phyloP scores from a whole-genome alignment of 2,113 vertebrate genomes.

The Cinclus cinclus region DNA sequence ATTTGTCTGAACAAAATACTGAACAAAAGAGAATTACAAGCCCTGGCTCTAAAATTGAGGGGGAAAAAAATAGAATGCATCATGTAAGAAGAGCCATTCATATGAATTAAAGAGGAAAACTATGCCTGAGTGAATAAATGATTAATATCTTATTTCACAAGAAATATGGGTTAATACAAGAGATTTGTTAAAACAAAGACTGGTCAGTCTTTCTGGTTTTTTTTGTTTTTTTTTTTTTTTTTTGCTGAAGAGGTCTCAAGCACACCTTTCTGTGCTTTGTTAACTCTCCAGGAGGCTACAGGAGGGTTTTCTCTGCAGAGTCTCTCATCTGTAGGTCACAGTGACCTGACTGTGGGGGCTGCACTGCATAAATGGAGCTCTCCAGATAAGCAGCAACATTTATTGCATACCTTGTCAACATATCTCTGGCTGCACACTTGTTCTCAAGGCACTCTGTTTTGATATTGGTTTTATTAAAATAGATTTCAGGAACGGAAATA shows the following conservation, averaged over 20 bases:
- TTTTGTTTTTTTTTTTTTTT: neutral
- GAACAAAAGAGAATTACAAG: neutral
- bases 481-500: conserved; percentile 14
- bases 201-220: neutral
- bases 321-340: neutral
- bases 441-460: conserved; percentile 36
- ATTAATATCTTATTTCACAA: neutral
- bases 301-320: neutral
- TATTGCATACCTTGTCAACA: conserved; percentile 31
- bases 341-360: conserved; percentile 17
- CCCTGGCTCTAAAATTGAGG: neutral
- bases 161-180: neutral
- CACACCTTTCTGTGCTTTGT: neutral
- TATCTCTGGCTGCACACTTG: conserved; percentile 1
- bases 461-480: conserved; percentile 36
- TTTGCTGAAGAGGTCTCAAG: neutral
- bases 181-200: neutral
- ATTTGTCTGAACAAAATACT: neutral
- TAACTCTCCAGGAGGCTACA: neutral
- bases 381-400: conserved; percentile 54
- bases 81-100: neutral
- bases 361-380: conserved; percentile 30
- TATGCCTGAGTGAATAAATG: neutral
- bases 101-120: neutral
- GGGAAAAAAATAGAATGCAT: neutral